These are phyloP conservation scores for Falco novaeseelandiae DNA, from an alignment of 2,797 vertebrate species.

Conservation along the genomic window DNA sequence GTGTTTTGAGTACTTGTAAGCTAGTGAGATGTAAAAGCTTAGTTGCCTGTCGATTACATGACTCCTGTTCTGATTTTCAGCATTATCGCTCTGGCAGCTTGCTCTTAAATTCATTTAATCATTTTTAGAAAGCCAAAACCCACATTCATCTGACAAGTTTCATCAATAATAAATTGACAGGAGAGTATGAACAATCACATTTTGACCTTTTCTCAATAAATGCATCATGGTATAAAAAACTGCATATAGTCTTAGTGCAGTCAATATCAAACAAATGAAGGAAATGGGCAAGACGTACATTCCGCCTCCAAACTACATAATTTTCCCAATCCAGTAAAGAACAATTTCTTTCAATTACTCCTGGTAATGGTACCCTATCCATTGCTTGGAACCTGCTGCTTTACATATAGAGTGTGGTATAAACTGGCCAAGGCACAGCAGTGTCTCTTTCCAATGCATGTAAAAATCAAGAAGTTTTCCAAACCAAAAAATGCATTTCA, in stretches of 20 bases:
- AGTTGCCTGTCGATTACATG: not conserved
- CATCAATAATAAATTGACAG: not conserved
- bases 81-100: not conserved
- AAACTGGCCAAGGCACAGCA: not conserved
- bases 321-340: not conserved
- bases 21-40: not conserved
- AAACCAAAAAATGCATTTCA: not conserved
- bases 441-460: not conserved
- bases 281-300: not conserved
- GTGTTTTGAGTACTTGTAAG: not conserved
- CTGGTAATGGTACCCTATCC: not conserved
- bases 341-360: not conserved
- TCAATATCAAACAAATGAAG: not conserved
- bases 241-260: not conserved
- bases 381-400: not conserved
- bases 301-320: not conserved
- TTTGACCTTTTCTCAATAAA: not conserved
- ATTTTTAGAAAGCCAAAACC: not conserved
- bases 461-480: not conserved
- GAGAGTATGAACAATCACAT: not conserved
- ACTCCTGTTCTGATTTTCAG: not conserved
- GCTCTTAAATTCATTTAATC: not conserved
- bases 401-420: not conserved
- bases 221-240: fast-evolving
- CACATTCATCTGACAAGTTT: not conserved